These are phyloP conservation scores for Ptiloglossa arizonensis DNA, from an alignment of 1,140 invertebrate species.

Conservation along the genomic window DNA sequence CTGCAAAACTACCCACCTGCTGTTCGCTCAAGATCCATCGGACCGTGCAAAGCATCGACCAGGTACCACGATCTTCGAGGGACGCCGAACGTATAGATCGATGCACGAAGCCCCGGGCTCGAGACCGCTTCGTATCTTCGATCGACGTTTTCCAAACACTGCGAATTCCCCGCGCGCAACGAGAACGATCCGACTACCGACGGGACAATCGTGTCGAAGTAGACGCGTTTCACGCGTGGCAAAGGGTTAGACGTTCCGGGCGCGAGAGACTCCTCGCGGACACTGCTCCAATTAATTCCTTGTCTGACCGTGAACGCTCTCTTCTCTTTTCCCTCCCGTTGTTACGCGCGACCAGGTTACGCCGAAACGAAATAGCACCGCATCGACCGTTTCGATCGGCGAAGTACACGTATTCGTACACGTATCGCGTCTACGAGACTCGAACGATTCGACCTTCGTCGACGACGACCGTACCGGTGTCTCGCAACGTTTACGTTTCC, in stretches of 20 bases:
- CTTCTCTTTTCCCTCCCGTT: not conserved
- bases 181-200: not conserved
- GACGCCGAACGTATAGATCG: not conserved
- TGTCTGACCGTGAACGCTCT: too few relatives aligned
- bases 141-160: not conserved
- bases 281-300: constrained; percentile 8
- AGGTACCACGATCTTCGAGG: not conserved
- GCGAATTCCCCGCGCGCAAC: not conserved
- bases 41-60: constrained; percentile 10
- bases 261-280: constrained; percentile 22
- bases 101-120: not conserved
- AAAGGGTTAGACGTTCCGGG: constrained; percentile 5
- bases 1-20: constrained; percentile 44
- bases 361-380: not conserved
- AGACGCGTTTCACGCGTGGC: not conserved
- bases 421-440: too few relatives aligned
- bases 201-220: not conserved
- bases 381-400: not conserved
- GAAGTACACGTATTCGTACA: too few relatives aligned
- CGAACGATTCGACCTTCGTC: too few relatives aligned
- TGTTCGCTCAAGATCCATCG: constrained; percentile 26
- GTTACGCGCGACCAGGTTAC: not conserved
- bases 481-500: too few relatives aligned
- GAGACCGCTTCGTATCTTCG: not conserved
- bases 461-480: too few relatives aligned